Conservation (phyloP, 2,113 vertebrate species). For the Rana temporaria region DNA sequence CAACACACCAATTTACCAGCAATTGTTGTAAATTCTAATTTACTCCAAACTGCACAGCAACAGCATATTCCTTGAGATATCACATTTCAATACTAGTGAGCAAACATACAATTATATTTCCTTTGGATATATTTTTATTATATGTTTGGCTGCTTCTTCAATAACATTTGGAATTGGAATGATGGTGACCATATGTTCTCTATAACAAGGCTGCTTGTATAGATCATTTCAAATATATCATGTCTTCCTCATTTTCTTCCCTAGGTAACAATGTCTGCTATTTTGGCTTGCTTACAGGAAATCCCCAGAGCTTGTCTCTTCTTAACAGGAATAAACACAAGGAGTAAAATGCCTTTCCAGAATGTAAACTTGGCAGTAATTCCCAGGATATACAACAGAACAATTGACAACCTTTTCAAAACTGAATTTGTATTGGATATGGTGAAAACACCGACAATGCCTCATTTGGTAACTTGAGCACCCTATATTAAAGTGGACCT, state of each 20-base stretch:
- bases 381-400: slow-evolving; percentile 71
- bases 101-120: slow-evolving; percentile 50
- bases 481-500: slow-evolving; percentile 31
- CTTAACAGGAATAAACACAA: slow-evolving; percentile 64
- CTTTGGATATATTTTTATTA: slow-evolving; percentile 51
- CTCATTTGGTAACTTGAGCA: slow-evolving; percentile 70
- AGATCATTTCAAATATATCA: slow-evolving; percentile 12
- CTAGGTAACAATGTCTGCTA: slow-evolving; percentile 20
- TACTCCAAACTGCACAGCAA: not conserved
- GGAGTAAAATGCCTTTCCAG: slow-evolving; percentile 64
- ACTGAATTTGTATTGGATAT: slow-evolving; percentile 68
- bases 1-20: not conserved
- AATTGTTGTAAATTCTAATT: not conserved
- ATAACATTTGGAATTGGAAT: slow-evolving; percentile 56
- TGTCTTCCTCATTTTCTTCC: slow-evolving; percentile 46
- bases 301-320: slow-evolving; percentile 62
- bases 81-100: slow-evolving; percentile 39
- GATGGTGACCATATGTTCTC: slow-evolving; percentile 25
- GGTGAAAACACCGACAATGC: slow-evolving; percentile 60
- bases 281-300: slow-evolving; percentile 49
- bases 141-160: slow-evolving; percentile 46
- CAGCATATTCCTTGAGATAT: slow-evolving; percentile 26
- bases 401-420: slow-evolving; percentile 71
- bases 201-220: slow-evolving; percentile 24
- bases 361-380: slow-evolving; percentile 73